These are phyloP conservation scores for Heteromurus nitidus DNA, from an alignment of 2,888 invertebrate species.

Conservation along the genomic window DNA sequence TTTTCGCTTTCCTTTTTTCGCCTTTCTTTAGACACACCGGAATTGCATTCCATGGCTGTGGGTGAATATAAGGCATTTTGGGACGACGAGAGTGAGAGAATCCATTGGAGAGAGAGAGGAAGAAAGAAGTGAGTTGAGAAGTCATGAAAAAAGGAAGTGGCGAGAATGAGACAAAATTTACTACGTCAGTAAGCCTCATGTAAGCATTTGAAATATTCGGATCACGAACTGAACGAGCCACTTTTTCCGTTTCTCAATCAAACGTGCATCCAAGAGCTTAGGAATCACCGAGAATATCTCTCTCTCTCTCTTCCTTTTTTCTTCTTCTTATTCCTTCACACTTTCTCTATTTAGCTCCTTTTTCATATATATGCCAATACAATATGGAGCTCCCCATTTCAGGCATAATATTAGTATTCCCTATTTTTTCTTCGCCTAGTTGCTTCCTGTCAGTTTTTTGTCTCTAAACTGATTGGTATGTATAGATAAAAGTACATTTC, in stretches of 20 bases:
- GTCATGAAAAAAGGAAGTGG: conserved; percentile 64
- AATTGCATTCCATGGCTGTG: conserved; percentile 44
- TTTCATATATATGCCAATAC: neutral
- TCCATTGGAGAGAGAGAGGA: too few relatives aligned
- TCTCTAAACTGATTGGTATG: too few relatives aligned
- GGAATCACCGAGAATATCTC: conserved; percentile 70
- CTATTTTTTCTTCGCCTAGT: conserved; percentile 24
- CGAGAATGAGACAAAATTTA: conserved; percentile 64
- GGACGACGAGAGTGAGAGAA: too few relatives aligned
- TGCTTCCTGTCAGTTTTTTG: conserved; percentile 43
- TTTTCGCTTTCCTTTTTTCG: neutral
- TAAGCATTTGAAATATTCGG: conserved; percentile 71
- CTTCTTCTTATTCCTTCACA: conserved; percentile 13
- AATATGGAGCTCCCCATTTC: conserved; percentile 34
- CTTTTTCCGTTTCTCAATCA: conserved; percentile 73
- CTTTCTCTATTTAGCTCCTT: conserved; percentile 51
- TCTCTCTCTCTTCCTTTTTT: conserved; percentile 18
- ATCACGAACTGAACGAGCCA: conserved; percentile 73
- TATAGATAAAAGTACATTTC: too few relatives aligned
- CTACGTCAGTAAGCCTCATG: conserved; percentile 63
- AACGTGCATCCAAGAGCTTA: conserved; percentile 72
- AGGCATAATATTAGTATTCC: conserved; percentile 50
- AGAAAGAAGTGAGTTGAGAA: conserved; percentile 55
- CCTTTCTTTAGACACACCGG: neutral
- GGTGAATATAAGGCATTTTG: conserved; percentile 49